Conservation (phyloP, 2,888 invertebrate species). For the Netelia melanura region DNA sequence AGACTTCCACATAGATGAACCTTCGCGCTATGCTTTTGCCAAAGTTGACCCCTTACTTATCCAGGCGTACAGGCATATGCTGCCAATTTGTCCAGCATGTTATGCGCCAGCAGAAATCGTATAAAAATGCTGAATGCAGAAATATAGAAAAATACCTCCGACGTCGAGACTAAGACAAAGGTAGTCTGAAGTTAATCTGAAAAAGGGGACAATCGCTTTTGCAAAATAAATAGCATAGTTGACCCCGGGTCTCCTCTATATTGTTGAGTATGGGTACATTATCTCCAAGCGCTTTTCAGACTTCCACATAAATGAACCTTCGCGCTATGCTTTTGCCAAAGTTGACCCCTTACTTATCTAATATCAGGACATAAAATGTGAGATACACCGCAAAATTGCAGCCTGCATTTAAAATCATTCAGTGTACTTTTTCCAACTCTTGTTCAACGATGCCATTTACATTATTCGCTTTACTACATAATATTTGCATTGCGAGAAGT, state of each 20-base stretch:
- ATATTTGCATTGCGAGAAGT: not conserved
- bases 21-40: conserved; percentile 1
- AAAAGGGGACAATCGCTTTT: too few species aligned
- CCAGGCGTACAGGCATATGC: not conserved
- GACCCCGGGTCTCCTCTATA: too few species aligned
- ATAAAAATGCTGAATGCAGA: too few species aligned
- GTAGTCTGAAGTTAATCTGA: too few species aligned
- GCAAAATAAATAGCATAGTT: not conserved
- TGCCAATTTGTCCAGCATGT: too few species aligned
- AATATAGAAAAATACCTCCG: too few species aligned
- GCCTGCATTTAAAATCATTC: not conserved
- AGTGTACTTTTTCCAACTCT: not conserved
- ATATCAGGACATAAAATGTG: conserved; percentile 7
- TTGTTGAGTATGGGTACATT: not conserved
- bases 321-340: conserved; percentile 3
- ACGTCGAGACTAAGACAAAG: too few species aligned
- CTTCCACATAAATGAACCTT: not conserved
- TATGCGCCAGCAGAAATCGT: too few species aligned
- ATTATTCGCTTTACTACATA: not conserved
- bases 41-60: conserved; percentile 8
- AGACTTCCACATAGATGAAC: not conserved
- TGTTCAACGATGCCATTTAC: not conserved
- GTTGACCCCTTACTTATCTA: conserved; percentile 11
- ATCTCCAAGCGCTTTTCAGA: not conserved
- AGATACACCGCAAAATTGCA: not conserved